Conservation (phyloP, 2,888 invertebrate genomes). For the Torymus aiolomorphi region DNA sequence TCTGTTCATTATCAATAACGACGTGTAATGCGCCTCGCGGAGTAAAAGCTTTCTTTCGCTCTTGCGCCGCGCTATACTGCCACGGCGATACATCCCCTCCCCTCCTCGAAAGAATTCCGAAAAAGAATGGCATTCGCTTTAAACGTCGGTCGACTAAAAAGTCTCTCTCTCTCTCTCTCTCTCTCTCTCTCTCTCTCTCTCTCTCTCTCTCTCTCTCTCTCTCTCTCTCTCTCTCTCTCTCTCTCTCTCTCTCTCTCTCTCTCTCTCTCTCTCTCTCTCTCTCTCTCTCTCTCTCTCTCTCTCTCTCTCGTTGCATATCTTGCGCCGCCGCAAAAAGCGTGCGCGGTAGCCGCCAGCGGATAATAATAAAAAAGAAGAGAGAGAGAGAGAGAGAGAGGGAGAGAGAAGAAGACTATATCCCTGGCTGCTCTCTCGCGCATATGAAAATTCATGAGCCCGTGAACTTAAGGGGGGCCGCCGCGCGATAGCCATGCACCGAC, state of each 20-base stretch:
- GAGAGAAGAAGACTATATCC: background rate
- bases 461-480: slow-evolving; percentile 65
- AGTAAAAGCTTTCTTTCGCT: slow-evolving; percentile 32
- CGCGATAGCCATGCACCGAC: slow-evolving; percentile 70
- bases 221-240: too few species aligned
- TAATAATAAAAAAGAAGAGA: slow-evolving; percentile 33
- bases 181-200: too few species aligned
- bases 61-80: background rate
- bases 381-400: background rate
- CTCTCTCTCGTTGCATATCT: background rate
- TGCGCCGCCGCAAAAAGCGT: background rate
- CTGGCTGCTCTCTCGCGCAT: slow-evolving; percentile 46
- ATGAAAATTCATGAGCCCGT: slow-evolving; percentile 73
- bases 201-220: too few species aligned
- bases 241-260: too few species aligned
- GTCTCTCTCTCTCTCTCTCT: background rate
- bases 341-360: background rate
- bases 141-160: slow-evolving; percentile 5
- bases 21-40: slow-evolving; percentile 34
- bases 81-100: background rate
- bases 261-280: too few species aligned
- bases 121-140: slow-evolving; percentile 49
- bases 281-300: too few species aligned
- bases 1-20: slow-evolving; percentile 49
- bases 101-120: slow-evolving; percentile 20